These are phyloP conservation scores for Orientallactaga bullata DNA, from an alignment of 2,113 vertebrate species.

Conservation along the genomic window DNA sequence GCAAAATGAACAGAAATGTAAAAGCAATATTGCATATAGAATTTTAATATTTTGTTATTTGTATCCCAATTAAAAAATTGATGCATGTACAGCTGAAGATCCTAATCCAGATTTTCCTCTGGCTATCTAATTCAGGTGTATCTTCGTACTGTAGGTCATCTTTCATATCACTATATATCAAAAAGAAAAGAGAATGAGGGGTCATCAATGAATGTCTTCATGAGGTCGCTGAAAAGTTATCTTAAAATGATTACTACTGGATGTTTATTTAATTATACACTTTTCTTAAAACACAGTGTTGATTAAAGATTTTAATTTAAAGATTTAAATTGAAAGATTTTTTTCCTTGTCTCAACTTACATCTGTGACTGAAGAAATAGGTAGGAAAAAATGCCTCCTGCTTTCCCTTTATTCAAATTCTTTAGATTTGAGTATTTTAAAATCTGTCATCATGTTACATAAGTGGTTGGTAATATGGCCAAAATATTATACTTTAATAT, in stretches of 20 bases:
- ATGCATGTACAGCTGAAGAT: background rate
- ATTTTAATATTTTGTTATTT: background rate
- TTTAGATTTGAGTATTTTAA: background rate
- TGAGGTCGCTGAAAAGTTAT: background rate
- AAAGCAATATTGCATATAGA: background rate
- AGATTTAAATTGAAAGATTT: background rate
- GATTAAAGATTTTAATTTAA: constrained; percentile 20
- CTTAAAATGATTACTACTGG: background rate
- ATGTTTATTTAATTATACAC: background rate
- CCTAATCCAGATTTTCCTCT: background rate
- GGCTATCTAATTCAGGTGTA: background rate
- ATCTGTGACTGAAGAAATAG: background rate
- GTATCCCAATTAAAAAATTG: background rate
- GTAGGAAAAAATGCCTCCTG: background rate
- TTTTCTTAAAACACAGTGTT: constrained; percentile 15
- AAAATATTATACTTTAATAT: background rate
- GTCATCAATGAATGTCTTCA: background rate
- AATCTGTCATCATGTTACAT: background rate
- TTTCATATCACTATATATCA: background rate
- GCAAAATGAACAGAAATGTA: background rate
- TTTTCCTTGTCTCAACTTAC: background rate
- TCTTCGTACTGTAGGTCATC: background rate
- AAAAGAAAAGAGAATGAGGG: background rate
- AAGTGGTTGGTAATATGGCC: background rate
- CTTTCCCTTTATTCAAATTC: background rate